Evolutionary conservation across 1,140 invertebrate genomes (phyloP).

Genomic region (Plodia interpunctella): DNA sequence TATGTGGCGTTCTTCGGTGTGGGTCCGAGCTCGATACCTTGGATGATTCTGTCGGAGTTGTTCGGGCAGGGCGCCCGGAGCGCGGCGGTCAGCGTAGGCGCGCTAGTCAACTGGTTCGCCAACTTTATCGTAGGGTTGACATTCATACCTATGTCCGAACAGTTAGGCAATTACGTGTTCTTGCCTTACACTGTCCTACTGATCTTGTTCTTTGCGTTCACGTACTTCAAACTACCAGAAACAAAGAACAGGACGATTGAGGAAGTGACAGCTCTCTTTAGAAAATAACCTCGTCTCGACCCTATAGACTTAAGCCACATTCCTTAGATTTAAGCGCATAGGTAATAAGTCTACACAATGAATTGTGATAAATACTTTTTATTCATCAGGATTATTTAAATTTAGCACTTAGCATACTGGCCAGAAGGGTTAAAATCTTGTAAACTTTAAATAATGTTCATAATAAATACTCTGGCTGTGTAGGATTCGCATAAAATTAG

Average conservation of each 20-base stretch:
- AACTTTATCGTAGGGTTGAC: constrained; percentile 95
- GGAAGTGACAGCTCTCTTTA: constrained; percentile 93
- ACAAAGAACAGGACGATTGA: constrained; percentile 99
- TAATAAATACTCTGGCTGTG: constrained; percentile 13
- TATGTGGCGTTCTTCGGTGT: constrained; percentile 97
- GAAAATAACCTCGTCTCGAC: constrained; percentile 40
- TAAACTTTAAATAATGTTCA: neutral
- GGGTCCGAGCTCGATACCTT: constrained; percentile 95
- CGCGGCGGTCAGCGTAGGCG: constrained; percentile 95
- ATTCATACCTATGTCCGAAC: constrained; percentile 89
- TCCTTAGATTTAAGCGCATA: constrained; percentile 44
- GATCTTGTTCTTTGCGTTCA: constrained; percentile 96
- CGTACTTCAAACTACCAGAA: constrained; percentile 98
- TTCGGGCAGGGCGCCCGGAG: constrained; percentile 95
- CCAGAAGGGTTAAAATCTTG: neutral
- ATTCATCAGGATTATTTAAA: constrained; percentile 32
- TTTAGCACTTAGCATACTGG: constrained; percentile 16
- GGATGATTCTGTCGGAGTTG: constrained; percentile 97
- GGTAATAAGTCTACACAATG: constrained; percentile 46
- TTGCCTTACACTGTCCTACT: constrained; percentile 95
- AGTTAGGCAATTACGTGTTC: constrained; percentile 94
- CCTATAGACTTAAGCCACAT: constrained; percentile 36
- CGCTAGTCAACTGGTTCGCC: constrained; percentile 96
- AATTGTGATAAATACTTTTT: constrained; percentile 48
- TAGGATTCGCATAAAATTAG: constrained; percentile 40